A percentile compares a stretch with the other conserved stretches of the same genome.
These are phyloP conservation scores for Syndactyla subalaris DNA, from an alignment of 2,797 vertebrate species.

Conservation along the genomic window DNA sequence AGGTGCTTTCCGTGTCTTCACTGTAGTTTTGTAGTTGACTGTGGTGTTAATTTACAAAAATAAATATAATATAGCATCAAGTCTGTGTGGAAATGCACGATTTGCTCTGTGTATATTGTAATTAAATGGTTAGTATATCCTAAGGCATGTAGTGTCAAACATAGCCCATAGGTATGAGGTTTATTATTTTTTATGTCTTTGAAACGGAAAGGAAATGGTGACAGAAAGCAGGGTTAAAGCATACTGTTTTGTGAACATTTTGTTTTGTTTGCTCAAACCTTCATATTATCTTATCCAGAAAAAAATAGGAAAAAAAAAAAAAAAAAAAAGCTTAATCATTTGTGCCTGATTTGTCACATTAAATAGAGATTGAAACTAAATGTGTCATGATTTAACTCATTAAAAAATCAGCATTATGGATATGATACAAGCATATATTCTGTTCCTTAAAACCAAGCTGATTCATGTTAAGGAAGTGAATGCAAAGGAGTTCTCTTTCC, in stretches of 20 bases:
- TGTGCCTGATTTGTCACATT: constrained; percentile 89
- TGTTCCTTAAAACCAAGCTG: constrained; percentile 9
- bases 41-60: constrained; percentile 75
- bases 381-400: constrained; percentile 51
- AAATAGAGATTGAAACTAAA: constrained; percentile 57
- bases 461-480: not conserved
- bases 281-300: constrained; percentile 78
- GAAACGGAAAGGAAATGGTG: constrained; percentile 43
- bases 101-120: constrained; percentile 77
- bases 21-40: constrained; percentile 74
- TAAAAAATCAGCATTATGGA: constrained; percentile 56
- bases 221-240: constrained; percentile 78
- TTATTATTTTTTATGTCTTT: constrained; percentile 72
- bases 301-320: constrained; percentile 70
- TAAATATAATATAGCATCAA: constrained; percentile 74
- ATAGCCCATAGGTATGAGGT: constrained; percentile 70
- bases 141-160: constrained; percentile 89
- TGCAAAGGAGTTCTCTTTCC: constrained; percentile 25
- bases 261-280: constrained; percentile 72
- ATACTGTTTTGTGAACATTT: constrained; percentile 87
- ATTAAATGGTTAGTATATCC: constrained; percentile 74
- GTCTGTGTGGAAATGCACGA: constrained; percentile 75
- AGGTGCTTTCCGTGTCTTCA: constrained; percentile 75
- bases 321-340: constrained; percentile 70
- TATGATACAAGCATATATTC: constrained; percentile 9